Base-by-base conservation (phyloP, 2,888 invertebrate genomes). In the Mesodorylaimus sp. region DNA sequence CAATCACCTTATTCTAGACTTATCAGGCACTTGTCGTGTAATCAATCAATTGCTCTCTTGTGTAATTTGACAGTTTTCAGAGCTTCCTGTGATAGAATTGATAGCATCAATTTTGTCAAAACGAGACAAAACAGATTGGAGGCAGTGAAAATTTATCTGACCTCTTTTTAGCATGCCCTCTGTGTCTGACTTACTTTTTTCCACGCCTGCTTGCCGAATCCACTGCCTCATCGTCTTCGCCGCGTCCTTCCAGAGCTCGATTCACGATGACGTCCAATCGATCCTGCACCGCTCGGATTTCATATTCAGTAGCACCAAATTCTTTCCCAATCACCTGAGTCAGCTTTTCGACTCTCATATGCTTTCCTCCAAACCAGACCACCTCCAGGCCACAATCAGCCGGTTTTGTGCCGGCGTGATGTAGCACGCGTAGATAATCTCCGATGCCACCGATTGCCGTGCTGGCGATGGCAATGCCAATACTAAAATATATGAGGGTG, bases 231-330 rank as follows among this genome's bases (percentile, higher is more conserved):
- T n/a, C n/a, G n/a, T n/a, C n/a, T n/a, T n/a, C n/a, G n/a, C n/a
- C n/a, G n/a, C 32, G 32, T 32, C 16, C 27, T 25, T 23, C 45
- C 7, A 45, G n/a, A n/a, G 45, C 45, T 7, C 25, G n/a, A 7
- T 45, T 27, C 3, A 45, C 45, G n/a, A 25, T 27, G n/a, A 24
- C n/a, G 25, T 46, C 47, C n/a, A 46, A 37, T 41, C 37, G 16
- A n/a, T 24, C n/a, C 10, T 32, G 28, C 19, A 46, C 27, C 16
- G 10, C 16, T 21, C 24, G 19, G n/a, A 46, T 46, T 32, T 46
- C 47, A 3, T 46, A 10, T 7, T 46, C 32, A 3, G 27, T 32
- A 5, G 36, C 5, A 21, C 32, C 32, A 21, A 46, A 19, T 38
- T 46, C 32, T 5, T 38, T 38, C 10, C 28, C 47, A 3, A 46